Evolutionary conservation across 2,113 vertebrate species (phyloP), one percentile per base, ranked within the genome.

Genomic region (Sylvia atricapilla): DNA sequence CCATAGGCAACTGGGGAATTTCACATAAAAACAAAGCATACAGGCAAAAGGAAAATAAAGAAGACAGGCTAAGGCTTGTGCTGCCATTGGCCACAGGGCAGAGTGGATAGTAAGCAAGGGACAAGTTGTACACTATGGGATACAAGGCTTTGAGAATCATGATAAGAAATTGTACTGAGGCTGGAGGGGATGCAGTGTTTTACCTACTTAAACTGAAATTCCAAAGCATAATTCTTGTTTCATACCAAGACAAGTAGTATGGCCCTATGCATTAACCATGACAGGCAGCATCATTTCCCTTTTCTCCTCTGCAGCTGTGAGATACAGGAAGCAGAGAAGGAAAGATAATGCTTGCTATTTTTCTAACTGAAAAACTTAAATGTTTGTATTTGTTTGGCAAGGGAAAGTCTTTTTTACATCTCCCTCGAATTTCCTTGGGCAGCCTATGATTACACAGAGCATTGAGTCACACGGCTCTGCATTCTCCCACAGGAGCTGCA

Each of bases 1-100:
- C 0, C 0, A 41, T 2, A 3, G 13, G 19, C n/a, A 33, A 23
- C 37, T 4, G 6, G 43, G 41, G 53, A 86, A 58, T 79, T 82
- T 72, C 44, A 69, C 44, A n/a, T 7, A 3, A 4, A 6, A 59
- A 44, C 60, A 78, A 50, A 10, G 5, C 44, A 52, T 16, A 22
- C 0, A 78, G 49, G 25, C 39, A 53, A 60, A 74, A 79, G 18
- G 46, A 59, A 85, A 59, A 67, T 41, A 52, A 39, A 70, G 3
- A n/a, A 23, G 6, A 72, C 10, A 33, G 21, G 39, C 24, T 35
- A 39, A 89, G 41, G 18, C 68, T 66, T 68, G 44, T 62, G 58
- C 41, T 82, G 33, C n/a, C 2, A 0, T 5, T 69, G 30, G 56
- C 52, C 70, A 24, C 7, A 21, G 6, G 10, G 2, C 15, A 94